Conservation (phyloP, 1,140 invertebrate genomes). For the Conus betulinus region DNA sequence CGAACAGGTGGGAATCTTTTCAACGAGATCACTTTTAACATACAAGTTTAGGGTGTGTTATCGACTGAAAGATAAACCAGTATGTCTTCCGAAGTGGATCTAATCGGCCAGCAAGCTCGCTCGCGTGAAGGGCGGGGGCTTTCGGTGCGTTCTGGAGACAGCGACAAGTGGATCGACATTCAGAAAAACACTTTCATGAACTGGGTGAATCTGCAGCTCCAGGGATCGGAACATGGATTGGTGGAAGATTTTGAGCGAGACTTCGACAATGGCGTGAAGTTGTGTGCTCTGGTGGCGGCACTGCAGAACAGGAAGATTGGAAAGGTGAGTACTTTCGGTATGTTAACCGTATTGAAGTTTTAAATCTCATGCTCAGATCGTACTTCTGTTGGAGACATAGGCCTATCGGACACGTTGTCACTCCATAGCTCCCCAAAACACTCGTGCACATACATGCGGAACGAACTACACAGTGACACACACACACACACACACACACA, state of each 20-base stretch:
- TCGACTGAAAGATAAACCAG: neutral
- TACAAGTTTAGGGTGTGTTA: neutral
- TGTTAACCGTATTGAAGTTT: too few species aligned
- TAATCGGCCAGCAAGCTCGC: constrained; percentile 47
- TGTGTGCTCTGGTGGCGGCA: constrained; percentile 92
- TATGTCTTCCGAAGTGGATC: constrained; percentile 44
- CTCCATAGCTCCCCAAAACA: neutral
- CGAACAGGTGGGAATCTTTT: neutral
- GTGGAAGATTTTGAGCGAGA: constrained; percentile 87
- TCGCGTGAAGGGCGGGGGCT: constrained; percentile 57
- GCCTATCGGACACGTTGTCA: too few species aligned
- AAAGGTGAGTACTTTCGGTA: constrained; percentile 49
- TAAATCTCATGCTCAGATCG: too few species aligned
- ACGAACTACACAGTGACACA: neutral
- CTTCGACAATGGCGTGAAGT: constrained; percentile 89
- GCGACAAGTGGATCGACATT: constrained; percentile 80
- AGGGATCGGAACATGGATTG: constrained; percentile 61
- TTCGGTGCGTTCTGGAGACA: constrained; percentile 53
- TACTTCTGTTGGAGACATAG: too few species aligned
- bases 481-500: neutral
- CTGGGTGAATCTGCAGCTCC: constrained; percentile 97
- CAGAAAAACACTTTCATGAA: constrained; percentile 98
- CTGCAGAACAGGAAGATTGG: constrained; percentile 84
- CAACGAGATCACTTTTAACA: neutral
- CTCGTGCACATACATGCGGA: neutral